phyloP scores from a whole-genome alignment of 2,797 vertebrate species.

The Alca torda region DNA sequence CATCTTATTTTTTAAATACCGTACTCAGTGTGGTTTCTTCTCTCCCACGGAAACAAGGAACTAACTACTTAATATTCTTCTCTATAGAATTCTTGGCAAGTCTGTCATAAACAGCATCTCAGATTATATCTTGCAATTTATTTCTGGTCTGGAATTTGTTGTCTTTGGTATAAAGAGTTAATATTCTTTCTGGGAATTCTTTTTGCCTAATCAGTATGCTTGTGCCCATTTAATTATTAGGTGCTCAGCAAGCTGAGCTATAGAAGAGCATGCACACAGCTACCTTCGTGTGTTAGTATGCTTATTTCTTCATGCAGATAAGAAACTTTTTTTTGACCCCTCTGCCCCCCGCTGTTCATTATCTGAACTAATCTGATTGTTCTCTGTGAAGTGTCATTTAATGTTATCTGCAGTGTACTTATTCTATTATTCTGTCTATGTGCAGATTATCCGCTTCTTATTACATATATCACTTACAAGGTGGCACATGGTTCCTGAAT shows the following conservation, averaged over 20 bases:
- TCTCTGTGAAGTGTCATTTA: neutral
- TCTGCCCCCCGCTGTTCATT: neutral
- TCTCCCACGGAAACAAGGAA: neutral
- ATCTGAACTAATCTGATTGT: slow-evolving; percentile 11
- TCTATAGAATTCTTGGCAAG: neutral
- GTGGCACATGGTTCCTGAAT: neutral
- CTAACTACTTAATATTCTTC: neutral
- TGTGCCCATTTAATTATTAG: neutral
- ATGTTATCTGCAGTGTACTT: neutral
- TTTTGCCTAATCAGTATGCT: neutral
- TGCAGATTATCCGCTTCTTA: neutral
- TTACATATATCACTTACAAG: neutral
- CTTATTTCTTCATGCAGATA: neutral
- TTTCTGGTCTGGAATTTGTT: neutral
- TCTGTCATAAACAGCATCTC: neutral
- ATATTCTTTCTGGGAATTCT: neutral
- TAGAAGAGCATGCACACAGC: neutral
- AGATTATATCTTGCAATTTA: neutral
- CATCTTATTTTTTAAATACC: neutral
- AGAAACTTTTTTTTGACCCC: neutral
- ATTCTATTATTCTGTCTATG: neutral
- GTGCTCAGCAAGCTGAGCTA: neutral
- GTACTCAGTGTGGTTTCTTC: neutral
- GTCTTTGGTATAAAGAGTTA: neutral
- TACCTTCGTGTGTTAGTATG: neutral